Percentiles rank a stretch among this genome's conserved stretches.
These are phyloP conservation scores for Lutraria rhynchaena DNA, from an alignment of 1,140 invertebrate species.

Conservation along the genomic window DNA sequence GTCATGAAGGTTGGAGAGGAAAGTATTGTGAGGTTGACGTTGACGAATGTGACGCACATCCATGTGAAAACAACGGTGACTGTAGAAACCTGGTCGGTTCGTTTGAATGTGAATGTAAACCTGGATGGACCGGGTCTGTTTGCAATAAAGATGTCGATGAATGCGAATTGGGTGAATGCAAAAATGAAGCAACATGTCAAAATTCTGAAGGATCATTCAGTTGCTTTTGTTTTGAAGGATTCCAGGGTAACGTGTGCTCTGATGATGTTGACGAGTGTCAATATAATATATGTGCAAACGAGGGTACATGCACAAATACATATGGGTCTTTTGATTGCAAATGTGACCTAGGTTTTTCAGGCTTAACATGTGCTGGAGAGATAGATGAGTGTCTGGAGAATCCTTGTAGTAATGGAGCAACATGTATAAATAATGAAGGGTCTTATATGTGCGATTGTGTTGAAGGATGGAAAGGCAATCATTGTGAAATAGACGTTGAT, in stretches of 20 bases:
- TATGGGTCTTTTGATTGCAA: conserved; percentile 41
- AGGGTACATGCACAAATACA: conserved; percentile 16
- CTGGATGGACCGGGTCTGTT: conserved; percentile 32
- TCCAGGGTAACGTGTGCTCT: conserved; percentile 63
- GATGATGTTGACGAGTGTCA: conserved; percentile 60
- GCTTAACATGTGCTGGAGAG: conserved; percentile 28
- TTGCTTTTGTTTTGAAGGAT: conserved; percentile 65
- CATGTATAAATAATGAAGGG: conserved; percentile 52
- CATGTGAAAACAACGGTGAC: conserved; percentile 22
- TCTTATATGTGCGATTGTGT: conserved; percentile 50
- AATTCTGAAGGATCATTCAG: conserved; percentile 60
- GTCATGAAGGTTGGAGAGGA: conserved; percentile 21
- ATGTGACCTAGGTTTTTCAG: background rate
- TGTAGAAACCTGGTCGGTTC: background rate
- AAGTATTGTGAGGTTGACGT: conserved; percentile 9
- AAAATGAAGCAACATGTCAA: conserved; percentile 60
- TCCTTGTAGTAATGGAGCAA: conserved; percentile 3
- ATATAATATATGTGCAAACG: conserved; percentile 11
- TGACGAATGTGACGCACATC: conserved; percentile 5
- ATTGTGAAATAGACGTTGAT: conserved; percentile 46
- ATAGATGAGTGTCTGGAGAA: conserved; percentile 37
- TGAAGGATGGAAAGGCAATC: conserved; percentile 15
- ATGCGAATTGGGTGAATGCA: conserved; percentile 27
- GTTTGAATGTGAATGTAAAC: conserved; percentile 8
- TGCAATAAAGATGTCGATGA: conserved; percentile 43